Percentiles rank a stretch among this genome's conserved stretches.
These are phyloP conservation scores for Hyles euphorbiae DNA, from an alignment of 1,140 invertebrate genomes.

Conservation along the genomic window DNA sequence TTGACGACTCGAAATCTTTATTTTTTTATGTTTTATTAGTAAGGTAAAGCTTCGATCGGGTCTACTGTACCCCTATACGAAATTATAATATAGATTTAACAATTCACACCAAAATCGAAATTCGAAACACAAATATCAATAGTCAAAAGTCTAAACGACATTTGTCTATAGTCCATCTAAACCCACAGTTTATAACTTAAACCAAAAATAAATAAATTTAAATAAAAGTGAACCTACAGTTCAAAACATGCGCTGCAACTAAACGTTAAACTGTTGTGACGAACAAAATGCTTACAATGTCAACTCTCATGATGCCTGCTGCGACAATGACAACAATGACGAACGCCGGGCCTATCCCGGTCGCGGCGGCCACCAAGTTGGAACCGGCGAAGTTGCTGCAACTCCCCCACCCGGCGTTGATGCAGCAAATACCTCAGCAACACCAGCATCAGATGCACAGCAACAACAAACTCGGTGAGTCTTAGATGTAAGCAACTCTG, in stretches of 20 bases:
- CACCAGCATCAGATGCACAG: conserved; percentile 58
- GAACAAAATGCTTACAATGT: conserved; percentile 78
- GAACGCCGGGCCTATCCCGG: conserved; percentile 78
- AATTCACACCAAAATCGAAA: conserved; percentile 6
- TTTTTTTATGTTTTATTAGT: too few relatives aligned
- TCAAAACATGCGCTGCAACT: too few relatives aligned
- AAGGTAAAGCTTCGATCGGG: too few relatives aligned
- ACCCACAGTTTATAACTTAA: not conserved
- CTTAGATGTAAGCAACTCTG: not conserved
- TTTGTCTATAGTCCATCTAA: too few relatives aligned
- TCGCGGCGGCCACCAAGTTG: conserved; percentile 76
- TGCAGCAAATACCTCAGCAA: conserved; percentile 56
- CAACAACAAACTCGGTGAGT: conserved; percentile 65
- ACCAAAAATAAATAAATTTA: not conserved
- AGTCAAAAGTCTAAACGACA: not conserved
- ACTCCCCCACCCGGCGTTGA: conserved; percentile 60
- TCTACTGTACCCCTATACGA: too few relatives aligned
- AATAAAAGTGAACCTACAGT: not conserved
- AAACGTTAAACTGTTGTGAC: not conserved
- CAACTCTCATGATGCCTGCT: conserved; percentile 80
- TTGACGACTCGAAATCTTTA: too few relatives aligned
- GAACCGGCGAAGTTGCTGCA: conserved; percentile 73
- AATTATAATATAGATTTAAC: conserved; percentile 2
- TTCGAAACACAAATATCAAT: not conserved
- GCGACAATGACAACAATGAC: conserved; percentile 78